These are phyloP conservation scores for Dendroctonus ponderosae DNA, from an alignment of 1,140 invertebrate genomes.

Conservation along the genomic window DNA sequence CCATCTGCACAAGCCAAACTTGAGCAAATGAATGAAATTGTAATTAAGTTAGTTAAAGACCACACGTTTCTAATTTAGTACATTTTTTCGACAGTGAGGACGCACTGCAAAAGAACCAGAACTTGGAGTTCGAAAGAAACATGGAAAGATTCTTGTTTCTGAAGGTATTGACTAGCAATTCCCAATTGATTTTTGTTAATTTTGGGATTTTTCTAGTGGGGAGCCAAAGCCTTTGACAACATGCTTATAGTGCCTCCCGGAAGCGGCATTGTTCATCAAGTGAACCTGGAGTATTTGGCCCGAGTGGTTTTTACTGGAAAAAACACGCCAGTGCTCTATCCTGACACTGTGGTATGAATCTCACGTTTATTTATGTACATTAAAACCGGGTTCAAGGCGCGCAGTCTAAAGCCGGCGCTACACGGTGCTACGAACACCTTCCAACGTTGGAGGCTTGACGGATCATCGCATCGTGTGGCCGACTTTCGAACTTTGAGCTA, in stretches of 20 bases:
- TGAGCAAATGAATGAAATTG: constrained; percentile 5
- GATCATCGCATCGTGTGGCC: too few relatives aligned
- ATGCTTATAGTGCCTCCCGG: constrained; percentile 98
- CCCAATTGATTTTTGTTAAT: constrained; percentile 4
- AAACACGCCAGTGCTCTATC: constrained; percentile 68
- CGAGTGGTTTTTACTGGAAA: constrained; percentile 87
- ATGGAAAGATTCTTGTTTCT: constrained; percentile 94
- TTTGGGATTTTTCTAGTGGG: constrained; percentile 69
- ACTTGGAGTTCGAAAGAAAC: constrained; percentile 94
- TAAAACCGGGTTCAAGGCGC: too few relatives aligned
- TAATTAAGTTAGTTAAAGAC: too few relatives aligned
- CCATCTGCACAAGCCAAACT: constrained; percentile 1
- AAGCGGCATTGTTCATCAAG: constrained; percentile 97
- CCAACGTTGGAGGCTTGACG: too few relatives aligned
- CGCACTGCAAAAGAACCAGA: constrained; percentile 90
- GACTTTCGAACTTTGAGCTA: too few relatives aligned
- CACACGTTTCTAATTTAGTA: too few relatives aligned
- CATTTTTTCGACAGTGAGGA: constrained; percentile 63
- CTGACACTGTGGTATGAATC: constrained; percentile 78
- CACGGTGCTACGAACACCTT: too few relatives aligned
- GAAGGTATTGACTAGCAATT: constrained; percentile 62
- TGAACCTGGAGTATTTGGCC: constrained; percentile 94
- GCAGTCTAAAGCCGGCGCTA: too few relatives aligned
- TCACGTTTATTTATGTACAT: too few relatives aligned
- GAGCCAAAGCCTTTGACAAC: constrained; percentile 91